A percentile compares a stretch with the other conserved stretches of the same genome.
Evolutionary conservation across 1,140 invertebrate species (phyloP).

Genomic region (Drosophila ananassae): DNA sequence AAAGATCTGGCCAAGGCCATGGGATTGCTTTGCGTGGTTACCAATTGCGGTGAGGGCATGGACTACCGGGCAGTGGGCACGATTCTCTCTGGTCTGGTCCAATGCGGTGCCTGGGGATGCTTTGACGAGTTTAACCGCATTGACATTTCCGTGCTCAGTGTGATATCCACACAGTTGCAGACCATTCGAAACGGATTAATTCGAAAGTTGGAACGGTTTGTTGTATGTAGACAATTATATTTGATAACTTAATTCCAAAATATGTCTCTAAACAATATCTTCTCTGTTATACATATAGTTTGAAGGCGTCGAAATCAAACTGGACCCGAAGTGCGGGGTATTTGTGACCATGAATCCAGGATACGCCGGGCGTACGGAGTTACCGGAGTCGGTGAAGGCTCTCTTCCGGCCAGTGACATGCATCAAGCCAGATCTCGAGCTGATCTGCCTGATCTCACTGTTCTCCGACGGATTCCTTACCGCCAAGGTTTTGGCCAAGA

Average conservation of each 20-base stretch:
- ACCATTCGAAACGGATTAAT: constrained; percentile 93
- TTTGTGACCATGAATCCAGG: constrained; percentile 98
- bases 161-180: constrained; percentile 95
- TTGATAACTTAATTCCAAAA: too few species aligned
- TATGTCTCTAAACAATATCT: too few species aligned
- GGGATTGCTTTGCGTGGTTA: constrained; percentile 94
- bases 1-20: constrained; percentile 96
- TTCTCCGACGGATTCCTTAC: constrained; percentile 95
- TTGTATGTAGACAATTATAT: constrained; percentile 84
- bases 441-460: constrained; percentile 95
- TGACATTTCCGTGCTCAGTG: constrained; percentile 94
- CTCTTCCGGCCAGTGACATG: constrained; percentile 95
- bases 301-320: constrained; percentile 91
- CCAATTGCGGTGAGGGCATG: constrained; percentile 96
- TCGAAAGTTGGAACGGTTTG: constrained; percentile 89
- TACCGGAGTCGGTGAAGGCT: constrained; percentile 96
- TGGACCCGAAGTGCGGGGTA: constrained; percentile 94
- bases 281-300: constrained; percentile 86
- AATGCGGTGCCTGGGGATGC: constrained; percentile 93
- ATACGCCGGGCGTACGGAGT: constrained; percentile 94
- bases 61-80: constrained; percentile 94
- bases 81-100: constrained; percentile 90
- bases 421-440: constrained; percentile 94
- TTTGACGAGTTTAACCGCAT: constrained; percentile 97
- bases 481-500: constrained; percentile 94